A percentile compares a stretch with the other conserved stretches of the same genome.
These are phyloP conservation scores for Eugnorisma glareosa DNA, from an alignment of 2,888 invertebrate species.

Conservation along the genomic window DNA sequence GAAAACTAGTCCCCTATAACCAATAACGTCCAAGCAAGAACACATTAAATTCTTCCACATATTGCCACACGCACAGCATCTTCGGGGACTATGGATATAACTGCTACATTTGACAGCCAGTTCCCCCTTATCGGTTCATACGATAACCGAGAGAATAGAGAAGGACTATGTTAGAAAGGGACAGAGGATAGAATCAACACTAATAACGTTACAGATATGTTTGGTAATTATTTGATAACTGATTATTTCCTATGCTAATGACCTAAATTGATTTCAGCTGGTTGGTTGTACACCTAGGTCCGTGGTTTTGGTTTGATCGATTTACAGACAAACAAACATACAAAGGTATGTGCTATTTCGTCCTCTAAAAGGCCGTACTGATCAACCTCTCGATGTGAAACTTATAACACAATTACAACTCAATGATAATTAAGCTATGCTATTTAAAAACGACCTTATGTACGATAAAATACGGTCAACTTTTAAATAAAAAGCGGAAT, in stretches of 20 bases:
- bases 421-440: neutral
- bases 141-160: neutral
- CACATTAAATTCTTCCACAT: constrained; percentile 11
- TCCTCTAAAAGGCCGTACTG: neutral
- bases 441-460: neutral
- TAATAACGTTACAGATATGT: constrained; percentile 10
- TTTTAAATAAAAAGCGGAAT: neutral
- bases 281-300: neutral
- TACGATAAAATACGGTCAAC: neutral
- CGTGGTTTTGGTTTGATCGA: neutral
- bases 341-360: neutral
- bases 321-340: too few relatives aligned
- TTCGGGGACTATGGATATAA: neutral
- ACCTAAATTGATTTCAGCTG: neutral
- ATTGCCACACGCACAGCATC: neutral
- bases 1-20: neutral
- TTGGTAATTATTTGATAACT: neutral
- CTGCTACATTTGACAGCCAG: constrained; percentile 7
- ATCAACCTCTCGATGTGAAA: neutral
- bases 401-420: neutral
- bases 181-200: neutral
- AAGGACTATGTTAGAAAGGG: neutral
- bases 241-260: neutral
- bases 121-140: constrained; percentile 5
- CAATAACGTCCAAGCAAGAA: constrained; percentile 3